Evolutionary conservation across 2,113 vertebrate genomes (phyloP).

Genomic region (Crotalus tigris): DNA sequence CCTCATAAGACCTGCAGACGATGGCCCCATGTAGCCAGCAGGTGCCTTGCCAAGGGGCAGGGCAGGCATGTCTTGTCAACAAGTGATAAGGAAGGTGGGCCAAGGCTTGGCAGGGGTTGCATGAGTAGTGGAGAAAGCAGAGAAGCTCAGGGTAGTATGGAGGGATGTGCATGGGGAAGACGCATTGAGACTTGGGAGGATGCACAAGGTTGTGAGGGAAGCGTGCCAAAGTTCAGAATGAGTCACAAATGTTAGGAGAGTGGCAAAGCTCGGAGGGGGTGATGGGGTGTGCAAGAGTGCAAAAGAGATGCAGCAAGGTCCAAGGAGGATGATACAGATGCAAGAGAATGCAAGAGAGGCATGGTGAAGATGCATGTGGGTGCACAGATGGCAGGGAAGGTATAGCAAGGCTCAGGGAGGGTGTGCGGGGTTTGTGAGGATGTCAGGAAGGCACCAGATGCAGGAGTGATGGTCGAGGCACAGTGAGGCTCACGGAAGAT

Average conservation of each 20-base stretch:
- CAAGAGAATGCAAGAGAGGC: background rate
- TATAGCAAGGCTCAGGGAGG: background rate
- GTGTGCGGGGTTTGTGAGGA: too few relatives aligned
- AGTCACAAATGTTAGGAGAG: background rate
- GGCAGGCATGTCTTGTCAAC: background rate
- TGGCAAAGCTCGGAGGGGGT: background rate
- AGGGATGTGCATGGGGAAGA: background rate
- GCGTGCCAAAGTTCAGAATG: background rate
- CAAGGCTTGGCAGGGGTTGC: background rate
- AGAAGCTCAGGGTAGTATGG: background rate
- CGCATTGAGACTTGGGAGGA: background rate
- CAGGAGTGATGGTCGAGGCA: too few relatives aligned
- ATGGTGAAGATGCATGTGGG: background rate
- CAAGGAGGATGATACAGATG: background rate
- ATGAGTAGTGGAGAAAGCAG: background rate
- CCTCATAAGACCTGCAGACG: background rate
- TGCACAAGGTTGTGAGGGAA: background rate
- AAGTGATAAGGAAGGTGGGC: background rate
- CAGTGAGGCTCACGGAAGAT: too few relatives aligned
- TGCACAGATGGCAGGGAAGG: background rate
- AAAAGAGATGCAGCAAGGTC: background rate
- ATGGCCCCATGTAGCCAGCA: background rate
- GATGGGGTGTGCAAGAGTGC: background rate
- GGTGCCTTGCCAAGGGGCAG: background rate
- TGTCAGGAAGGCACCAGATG: background rate